Base-by-base conservation (phyloP, 1,140 invertebrate species). In the Dendrolimus kikuchii region DNA sequence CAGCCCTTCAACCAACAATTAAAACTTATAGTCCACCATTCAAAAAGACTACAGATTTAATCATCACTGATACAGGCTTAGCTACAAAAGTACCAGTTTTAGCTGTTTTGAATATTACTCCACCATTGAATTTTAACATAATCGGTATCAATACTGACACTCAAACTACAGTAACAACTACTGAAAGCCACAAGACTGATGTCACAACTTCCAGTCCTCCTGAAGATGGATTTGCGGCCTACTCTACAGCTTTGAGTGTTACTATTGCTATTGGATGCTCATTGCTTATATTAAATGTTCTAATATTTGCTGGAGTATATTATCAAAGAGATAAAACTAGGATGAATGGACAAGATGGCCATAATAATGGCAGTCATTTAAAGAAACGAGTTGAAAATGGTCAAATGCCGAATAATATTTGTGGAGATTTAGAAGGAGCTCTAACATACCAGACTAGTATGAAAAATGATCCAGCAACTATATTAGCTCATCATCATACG, bases 191-290 rank as follows among this genome's bases (percentile, higher is more conserved):
- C 50, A 89, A 88, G 64, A 61, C 66, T 39, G 80, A 81, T 41
- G 62, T 74, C 5, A 87, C 88, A 23, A 89, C 89, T 0, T 87
- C 90, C 2, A 77, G 89, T 23, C 87, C 90, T 2, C 92, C 93
- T 1, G 94, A 93, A 77, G 94, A 96, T 51, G 94, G 95, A 1
- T 96, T 95, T 63, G 93, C 94, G 0, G 93, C 94, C 1, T 96
- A 96, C 71, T 95, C 94, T 0, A 96, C 95, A 0, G 95, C 95
- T 1, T 80, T 98, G 5, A 95, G 94, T 73, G 94, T 98, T 0
- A 98, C 96, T 3, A 96, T 98, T 62, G 96, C 96, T n/a, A 96
- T 98, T 53, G 97, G 97, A 4, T 96, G 95, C 66, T 95, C 94
- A 4, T 81, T 98, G 36, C 88, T 98, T 8, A 94, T 98, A 59